phyloP scores from a whole-genome alignment of 2,797 vertebrate species.

The Pangasius djambal region DNA sequence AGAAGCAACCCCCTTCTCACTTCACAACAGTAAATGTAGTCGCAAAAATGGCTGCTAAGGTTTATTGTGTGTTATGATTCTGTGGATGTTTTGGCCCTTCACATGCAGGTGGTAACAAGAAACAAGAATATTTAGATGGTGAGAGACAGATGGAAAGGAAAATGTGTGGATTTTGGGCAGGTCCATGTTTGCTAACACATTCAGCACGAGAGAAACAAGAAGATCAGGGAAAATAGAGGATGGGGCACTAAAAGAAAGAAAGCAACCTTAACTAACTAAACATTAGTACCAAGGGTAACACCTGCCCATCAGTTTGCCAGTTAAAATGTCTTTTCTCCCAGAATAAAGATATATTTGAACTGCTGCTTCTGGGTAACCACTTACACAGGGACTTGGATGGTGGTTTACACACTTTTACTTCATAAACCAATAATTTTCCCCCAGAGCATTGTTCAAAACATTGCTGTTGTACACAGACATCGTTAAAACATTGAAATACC shows the following conservation, averaged over 20 bases:
- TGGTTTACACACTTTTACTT: background rate
- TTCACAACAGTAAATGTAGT: background rate
- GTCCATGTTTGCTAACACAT: background rate
- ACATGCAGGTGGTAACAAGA: background rate
- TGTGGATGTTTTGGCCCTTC: background rate
- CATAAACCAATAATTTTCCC: background rate
- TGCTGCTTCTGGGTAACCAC: background rate
- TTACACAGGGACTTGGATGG: background rate
- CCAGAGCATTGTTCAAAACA: background rate
- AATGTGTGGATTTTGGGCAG: background rate
- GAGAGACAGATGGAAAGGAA: background rate
- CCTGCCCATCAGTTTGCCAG: background rate
- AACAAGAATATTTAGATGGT: conserved; percentile 2
- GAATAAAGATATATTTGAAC: too few relatives aligned
- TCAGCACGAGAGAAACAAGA: background rate
- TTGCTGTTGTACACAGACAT: background rate
- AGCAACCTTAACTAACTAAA: background rate
- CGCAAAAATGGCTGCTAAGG: background rate
- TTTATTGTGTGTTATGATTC: background rate
- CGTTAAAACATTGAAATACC: background rate
- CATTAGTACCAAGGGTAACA: background rate
- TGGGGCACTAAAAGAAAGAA: background rate
- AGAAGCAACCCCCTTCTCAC: background rate
- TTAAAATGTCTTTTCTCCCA: too few relatives aligned
- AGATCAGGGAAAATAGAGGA: background rate